A percentile compares a stretch with the other conserved stretches of the same genome.
Conservation (phyloP, 2,113 vertebrate genomes). For the Megaceryle torquata region DNA sequence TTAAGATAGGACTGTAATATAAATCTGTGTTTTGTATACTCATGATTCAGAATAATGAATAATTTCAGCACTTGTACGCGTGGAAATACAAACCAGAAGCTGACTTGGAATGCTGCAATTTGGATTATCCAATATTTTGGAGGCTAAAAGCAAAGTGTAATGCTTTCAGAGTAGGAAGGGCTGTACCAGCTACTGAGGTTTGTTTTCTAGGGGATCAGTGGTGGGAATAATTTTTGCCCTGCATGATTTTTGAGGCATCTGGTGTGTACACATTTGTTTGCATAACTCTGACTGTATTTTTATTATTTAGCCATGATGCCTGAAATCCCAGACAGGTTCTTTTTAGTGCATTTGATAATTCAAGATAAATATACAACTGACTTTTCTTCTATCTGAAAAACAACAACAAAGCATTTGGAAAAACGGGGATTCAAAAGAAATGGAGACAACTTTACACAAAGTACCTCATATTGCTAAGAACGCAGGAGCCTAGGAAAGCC, state of each 20-base stretch:
- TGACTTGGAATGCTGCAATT: background rate
- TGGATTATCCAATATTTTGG: background rate
- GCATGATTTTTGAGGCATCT: background rate
- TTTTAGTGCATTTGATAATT: constrained; percentile 7
- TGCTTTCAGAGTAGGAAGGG: background rate
- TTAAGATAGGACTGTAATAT: background rate
- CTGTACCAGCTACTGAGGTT: background rate
- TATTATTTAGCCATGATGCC: constrained; percentile 6
- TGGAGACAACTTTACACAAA: background rate
- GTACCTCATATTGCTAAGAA: background rate
- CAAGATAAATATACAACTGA: constrained; percentile 38
- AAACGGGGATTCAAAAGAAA: background rate
- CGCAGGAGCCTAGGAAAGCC: constrained; percentile 29
- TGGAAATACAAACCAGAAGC: background rate
- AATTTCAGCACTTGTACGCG: accelerated
- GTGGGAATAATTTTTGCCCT: background rate
- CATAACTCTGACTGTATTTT: constrained; percentile 31
- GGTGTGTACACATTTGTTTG: background rate
- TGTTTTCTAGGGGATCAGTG: background rate
- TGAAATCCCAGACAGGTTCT: constrained; percentile 1
- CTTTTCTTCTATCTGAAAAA: constrained; percentile 10
- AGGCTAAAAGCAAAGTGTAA: background rate
- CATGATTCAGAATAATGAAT: background rate
- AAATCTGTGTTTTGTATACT: background rate
- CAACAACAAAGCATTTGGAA: constrained; percentile 5